A percentile compares a stretch with the other conserved stretches of the same genome.
phyloP scores from a whole-genome alignment of 1,140 invertebrate species.

The Penaeus indicus region DNA sequence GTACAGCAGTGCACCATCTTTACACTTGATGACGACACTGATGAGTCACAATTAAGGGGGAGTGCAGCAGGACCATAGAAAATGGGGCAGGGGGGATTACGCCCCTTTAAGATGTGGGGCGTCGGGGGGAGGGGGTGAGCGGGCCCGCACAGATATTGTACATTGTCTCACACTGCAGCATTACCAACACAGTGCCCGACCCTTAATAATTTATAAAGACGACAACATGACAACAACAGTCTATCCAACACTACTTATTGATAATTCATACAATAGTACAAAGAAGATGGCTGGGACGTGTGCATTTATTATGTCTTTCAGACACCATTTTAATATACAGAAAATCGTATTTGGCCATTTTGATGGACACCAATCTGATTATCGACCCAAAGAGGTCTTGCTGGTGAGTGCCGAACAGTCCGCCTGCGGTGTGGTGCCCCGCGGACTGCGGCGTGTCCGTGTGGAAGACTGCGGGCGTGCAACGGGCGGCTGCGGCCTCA shows the following conservation, averaged over 20 bases:
- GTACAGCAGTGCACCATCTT: constrained; percentile 34
- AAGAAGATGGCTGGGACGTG: constrained; percentile 63
- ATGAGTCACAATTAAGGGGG: constrained; percentile 44
- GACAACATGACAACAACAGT: constrained; percentile 64
- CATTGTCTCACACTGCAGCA: constrained; percentile 56
- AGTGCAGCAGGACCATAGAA: constrained; percentile 54
- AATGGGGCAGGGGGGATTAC: constrained; percentile 41
- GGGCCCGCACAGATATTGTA: constrained; percentile 49
- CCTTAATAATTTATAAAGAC: constrained; percentile 63
- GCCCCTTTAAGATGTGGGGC: constrained; percentile 35
- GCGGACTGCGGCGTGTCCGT: constrained; percentile 36
- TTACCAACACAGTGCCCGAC: constrained; percentile 58
- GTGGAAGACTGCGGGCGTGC: constrained; percentile 55
- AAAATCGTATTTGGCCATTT: constrained; percentile 60
- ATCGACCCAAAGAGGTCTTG: constrained; percentile 30
- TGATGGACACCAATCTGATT: constrained; percentile 53
- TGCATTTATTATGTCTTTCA: constrained; percentile 63
- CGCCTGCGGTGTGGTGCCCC: constrained; percentile 7
- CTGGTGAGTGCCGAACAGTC: constrained; percentile 22
- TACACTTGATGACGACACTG: constrained; percentile 30
- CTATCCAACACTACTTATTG: constrained; percentile 63
- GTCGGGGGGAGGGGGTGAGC: constrained; percentile 45
- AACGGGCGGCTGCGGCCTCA: constrained; percentile 51
- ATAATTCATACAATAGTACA: constrained; percentile 64
- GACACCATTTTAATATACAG: constrained; percentile 61